Base-by-base conservation (phyloP, 2,113 vertebrate genomes). In the Australoheros scitulus region DNA sequence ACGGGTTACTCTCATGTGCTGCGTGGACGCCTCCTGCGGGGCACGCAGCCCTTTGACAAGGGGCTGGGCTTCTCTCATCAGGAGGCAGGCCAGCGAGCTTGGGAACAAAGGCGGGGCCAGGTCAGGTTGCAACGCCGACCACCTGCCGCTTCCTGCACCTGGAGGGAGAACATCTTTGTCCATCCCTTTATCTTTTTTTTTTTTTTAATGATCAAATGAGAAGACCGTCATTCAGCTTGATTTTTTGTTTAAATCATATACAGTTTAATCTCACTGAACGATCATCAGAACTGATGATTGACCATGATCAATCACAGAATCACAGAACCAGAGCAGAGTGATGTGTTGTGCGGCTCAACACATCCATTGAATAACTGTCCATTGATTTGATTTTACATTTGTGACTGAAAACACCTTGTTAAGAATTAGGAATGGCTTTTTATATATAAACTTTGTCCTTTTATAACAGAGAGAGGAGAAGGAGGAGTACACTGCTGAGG, bases 401-500 rank as follows among this genome's bases (percentile, higher is more conserved):
- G n/a, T 65, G 34, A 79, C 36, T 79, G 3, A 15, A 79, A 58
- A 41, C 41, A 43, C 15, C 22, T 24, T 34, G 3, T 76, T 41
- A 10, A 76, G 5, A 17, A 22, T 34, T 52, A 1, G 36, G 15
- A 18, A 41, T 56, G 41, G 41, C 11, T 72, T 5, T 57, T 59
- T 26, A 77, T 22, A 36, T 64, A 17, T 56, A 34, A 58, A 76
- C 26, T 85, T 38, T 81, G 3, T 41, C 79, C 1, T 38, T 77
- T 75, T 50, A 8, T 52, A 77, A 61, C 94, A 99, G 98, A 97
- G 94, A 10, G 96, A 97, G 0, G 96, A 97, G 89, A 95, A 95
- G 76, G 94, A 96, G 68, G 96, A 96, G 72, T 95, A 96, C 77
- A 95, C 95, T 24, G 94, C 95, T 0, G 97, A 97, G 92, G 95